A percentile compares a stretch with the other conserved stretches of the same genome.
Evolutionary conservation across 2,888 invertebrate genomes (phyloP).

Genomic region (Agrotis ipsilon): DNA sequence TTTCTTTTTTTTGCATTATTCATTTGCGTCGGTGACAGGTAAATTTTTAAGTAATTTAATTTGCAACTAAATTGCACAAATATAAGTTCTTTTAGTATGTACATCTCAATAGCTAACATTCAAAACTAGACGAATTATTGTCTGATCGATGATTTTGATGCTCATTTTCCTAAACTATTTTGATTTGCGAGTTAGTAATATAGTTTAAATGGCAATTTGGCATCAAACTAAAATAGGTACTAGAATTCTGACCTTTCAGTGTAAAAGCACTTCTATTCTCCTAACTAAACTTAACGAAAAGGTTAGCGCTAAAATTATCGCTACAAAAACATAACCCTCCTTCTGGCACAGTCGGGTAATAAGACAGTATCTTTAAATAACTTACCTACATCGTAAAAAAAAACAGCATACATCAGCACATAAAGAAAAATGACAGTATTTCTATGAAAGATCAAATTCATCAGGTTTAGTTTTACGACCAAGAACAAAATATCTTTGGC

Average conservation of each 20-base stretch:
- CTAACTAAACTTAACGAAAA: background rate
- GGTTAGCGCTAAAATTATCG: background rate
- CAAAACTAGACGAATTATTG: too few relatives aligned
- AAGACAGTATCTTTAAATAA: background rate
- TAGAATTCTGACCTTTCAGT: background rate
- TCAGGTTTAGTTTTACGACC: slow-evolving; percentile 21
- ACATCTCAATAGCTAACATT: too few relatives aligned
- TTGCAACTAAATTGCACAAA: too few relatives aligned
- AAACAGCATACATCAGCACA: background rate
- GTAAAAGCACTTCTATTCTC: background rate
- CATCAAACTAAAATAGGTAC: too few relatives aligned
- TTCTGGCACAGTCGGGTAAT: too few relatives aligned
- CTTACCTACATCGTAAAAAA: background rate
- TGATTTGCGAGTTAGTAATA: background rate
- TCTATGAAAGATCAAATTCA: slow-evolving; percentile 8
- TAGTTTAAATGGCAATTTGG: too few relatives aligned
- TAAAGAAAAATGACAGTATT: slow-evolving; percentile 17
- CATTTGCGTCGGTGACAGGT: too few relatives aligned
- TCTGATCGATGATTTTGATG: too few relatives aligned
- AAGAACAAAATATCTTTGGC: slow-evolving; percentile 30
- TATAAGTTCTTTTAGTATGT: too few relatives aligned
- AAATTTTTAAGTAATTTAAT: too few relatives aligned
- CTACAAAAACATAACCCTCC: too few relatives aligned
- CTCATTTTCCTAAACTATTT: background rate
- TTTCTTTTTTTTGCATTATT: background rate